Conservation (phyloP, 2,888 invertebrate species). For the Atethmia centrago region DNA sequence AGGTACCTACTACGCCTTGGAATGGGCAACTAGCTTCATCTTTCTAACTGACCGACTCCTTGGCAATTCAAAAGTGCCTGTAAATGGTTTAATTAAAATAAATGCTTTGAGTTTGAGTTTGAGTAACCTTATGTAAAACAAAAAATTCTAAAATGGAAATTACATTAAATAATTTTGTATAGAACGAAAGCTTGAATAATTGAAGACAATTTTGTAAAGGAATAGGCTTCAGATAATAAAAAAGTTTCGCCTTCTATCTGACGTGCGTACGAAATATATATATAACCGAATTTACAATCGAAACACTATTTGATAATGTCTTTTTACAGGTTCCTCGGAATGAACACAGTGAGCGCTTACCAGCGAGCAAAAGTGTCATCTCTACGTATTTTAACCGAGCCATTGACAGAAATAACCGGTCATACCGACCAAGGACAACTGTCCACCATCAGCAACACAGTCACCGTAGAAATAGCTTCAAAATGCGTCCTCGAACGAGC, state of each 20-base stretch:
- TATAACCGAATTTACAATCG: neutral
- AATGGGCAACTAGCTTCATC: too few species aligned
- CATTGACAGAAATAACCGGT: constrained; percentile 66
- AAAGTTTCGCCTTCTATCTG: neutral
- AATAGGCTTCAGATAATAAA: too few species aligned
- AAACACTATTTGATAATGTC: neutral
- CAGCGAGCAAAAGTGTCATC: constrained; percentile 97
- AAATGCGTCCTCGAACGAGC: constrained; percentile 84
- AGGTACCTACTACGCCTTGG: too few species aligned
- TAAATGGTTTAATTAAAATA: too few species aligned
- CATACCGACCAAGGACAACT: constrained; percentile 76
- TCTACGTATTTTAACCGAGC: constrained; percentile 92
- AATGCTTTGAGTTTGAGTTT: too few species aligned
- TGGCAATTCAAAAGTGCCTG: too few species aligned
- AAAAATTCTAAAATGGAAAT: too few species aligned
- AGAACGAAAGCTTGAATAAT: too few species aligned
- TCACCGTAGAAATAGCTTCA: constrained; percentile 87
- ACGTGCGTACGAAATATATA: neutral
- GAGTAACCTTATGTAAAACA: too few species aligned
- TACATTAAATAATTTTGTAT: too few species aligned
- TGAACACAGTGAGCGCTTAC: constrained; percentile 97
- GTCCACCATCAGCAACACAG: constrained; percentile 87
- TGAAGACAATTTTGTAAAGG: neutral
- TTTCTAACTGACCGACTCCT: too few species aligned
- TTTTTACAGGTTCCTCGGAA: constrained; percentile 93